Base-by-base conservation (phyloP, 2,797 vertebrate genomes). In the Etheostoma nigrum region DNA sequence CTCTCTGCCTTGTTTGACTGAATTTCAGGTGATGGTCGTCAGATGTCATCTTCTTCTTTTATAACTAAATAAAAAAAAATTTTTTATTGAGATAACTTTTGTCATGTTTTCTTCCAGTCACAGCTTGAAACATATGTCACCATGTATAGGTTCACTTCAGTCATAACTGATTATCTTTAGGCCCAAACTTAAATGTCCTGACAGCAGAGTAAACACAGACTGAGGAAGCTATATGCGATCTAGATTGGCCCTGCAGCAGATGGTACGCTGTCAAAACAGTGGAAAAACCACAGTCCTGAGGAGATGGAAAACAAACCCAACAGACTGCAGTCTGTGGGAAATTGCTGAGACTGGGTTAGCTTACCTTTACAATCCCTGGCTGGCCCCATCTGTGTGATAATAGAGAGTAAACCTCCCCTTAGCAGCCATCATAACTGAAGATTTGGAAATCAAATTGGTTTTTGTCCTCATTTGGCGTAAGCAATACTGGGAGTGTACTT, bases 241-340 rank as follows among this genome's bases (percentile, higher is more conserved):
- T 67, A 73, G 76, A 85, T 84, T 85, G 80, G 80, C 86, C 89
- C 67, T 49, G 89, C 89, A 89, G 90, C 91, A 94, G 93, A 94
- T 94, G 93, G 93, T 85, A 19, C 64, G 74, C 78, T 91, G 90
- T 94, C 91, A 91, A 82, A 83, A 88, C 63, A 42, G 57, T 27
- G 58, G 1, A 74, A 74, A 79, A 85, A 62, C 49, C 77, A 48
- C 59, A 64, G 53, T 82, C 82, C 84, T 75, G 89, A 83, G 72
- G 83, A 90, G 88, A 89, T 61, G 0, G 76, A 78, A 76, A 90
- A 88, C 87, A 89, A 85, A 88, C 62, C 76, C 75, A 85, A 85
- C 86, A 85, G 81, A 83, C 85, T 84, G 77, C 78, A 80, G 84
- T 79, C 78, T 88, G 88, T 48, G 78, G 72, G 86, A 87, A 88